Base-by-base conservation (phyloP, 2,113 vertebrate species). In the Merops nubicus region DNA sequence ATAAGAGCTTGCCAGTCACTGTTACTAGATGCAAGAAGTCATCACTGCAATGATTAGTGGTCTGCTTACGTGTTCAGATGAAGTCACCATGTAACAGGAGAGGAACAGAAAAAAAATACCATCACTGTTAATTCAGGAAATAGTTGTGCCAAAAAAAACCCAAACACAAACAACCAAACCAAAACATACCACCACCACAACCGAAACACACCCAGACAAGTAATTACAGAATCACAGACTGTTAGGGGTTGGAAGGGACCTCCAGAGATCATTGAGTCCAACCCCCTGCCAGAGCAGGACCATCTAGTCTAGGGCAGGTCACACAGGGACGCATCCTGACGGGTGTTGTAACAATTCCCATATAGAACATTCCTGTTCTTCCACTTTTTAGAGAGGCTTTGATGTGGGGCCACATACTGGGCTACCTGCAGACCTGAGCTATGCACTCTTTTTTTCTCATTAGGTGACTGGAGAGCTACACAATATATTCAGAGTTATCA, bases 311-410 rank as follows among this genome's bases (percentile, higher is more conserved):
- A n/a, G n/a, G n/a, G n/a, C n/a, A n/a, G n/a, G n/a, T n/a, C n/a
- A n/a, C n/a, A n/a, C n/a, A n/a, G n/a, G n/a, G n/a, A n/a, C n/a
- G n/a, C n/a, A n/a, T n/a, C n/a, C n/a, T n/a, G n/a, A n/a, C n/a
- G n/a, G n/a, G n/a, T n/a, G n/a, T n/a, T n/a, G 96, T 94, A 99
- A 97, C 38, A 97, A 98, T 51, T 69, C 80, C 34, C 94, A 97
- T 85, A 99, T 91, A 88, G 84, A 97, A 94, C 95, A 88, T 88
- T 98, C 88, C 92, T 97, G 97, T 89, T 98, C 96, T 96, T 98
- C 95, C 67, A 98, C 48, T 96, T 97, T 97, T 97, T 95, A 65
- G 94, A 92, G 53, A 73, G 83, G 50, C 77, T 90, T 93, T 91
- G 51, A 59, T 81, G 92, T 29, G 69, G 3, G 62, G 59, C n/a